Evolutionary conservation across 2,113 vertebrate genomes (phyloP).

Genomic region (Piaya cayana): DNA sequence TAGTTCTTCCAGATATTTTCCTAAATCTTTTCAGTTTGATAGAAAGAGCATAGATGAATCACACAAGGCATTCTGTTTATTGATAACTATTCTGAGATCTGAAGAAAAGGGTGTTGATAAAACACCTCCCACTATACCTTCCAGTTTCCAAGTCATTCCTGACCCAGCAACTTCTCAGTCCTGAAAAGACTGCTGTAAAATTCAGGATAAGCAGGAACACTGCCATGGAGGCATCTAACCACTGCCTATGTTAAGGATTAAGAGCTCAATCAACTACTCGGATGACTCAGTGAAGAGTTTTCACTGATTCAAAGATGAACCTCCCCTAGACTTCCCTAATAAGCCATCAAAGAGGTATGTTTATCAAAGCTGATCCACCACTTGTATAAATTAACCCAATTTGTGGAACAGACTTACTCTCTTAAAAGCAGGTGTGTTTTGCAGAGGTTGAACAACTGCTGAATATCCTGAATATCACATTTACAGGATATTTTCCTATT

Average conservation of each 20-base stretch:
- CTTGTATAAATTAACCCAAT: not conserved
- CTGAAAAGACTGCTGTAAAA: not conserved
- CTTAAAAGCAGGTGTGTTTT: not conserved
- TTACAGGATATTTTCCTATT: not conserved
- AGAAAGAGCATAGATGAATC: not conserved
- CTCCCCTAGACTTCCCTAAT: not conserved
- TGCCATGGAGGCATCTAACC: not conserved
- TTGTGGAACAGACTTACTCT: not conserved
- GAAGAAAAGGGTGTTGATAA: not conserved
- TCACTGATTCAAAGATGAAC: not conserved
- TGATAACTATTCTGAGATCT: not conserved
- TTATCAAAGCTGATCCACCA: not conserved
- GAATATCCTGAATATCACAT: not conserved
- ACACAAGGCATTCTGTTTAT: not conserved
- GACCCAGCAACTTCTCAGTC: not conserved
- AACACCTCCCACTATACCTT: not conserved
- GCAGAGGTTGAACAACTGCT: not conserved
- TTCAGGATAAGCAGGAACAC: not conserved
- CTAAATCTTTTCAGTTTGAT: not conserved
- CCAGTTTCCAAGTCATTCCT: not conserved
- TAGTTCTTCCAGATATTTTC: not conserved
- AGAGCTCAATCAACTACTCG: not conserved
- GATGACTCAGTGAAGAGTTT: not conserved
- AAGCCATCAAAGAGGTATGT: not conserved
- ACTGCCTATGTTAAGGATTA: not conserved